A percentile compares a stretch with the other conserved stretches of the same genome.
Evolutionary conservation across 2,797 vertebrate species (phyloP).

Genomic region (Lepilemur ruficaudatus): DNA sequence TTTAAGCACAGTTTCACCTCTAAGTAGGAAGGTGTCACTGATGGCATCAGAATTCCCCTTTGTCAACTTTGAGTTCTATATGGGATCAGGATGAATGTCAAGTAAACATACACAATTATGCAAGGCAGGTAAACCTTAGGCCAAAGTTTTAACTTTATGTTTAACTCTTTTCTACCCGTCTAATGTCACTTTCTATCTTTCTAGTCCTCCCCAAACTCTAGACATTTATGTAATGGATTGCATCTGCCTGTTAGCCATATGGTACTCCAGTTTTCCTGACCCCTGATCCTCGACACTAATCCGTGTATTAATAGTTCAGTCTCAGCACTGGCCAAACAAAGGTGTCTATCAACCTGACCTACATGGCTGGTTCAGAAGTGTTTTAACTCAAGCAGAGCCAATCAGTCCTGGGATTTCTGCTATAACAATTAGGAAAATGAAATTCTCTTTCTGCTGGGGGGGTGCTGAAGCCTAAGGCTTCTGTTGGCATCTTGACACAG

Average conservation of each 20-base stretch:
- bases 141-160: neutral
- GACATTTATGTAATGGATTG: neutral
- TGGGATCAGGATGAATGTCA: neutral
- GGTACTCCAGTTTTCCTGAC: neutral
- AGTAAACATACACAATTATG: neutral
- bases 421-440: neutral
- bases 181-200: neutral
- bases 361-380: neutral
- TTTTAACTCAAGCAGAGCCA: neutral
- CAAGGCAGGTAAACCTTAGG: neutral
- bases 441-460: neutral
- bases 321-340: neutral
- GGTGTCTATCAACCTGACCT: neutral
- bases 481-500: neutral
- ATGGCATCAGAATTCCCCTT: neutral
- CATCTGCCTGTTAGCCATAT: neutral
- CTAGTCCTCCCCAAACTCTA: neutral
- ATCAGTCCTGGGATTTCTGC: neutral
- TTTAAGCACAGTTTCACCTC: neutral
- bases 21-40: neutral
- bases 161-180: neutral
- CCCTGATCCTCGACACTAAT: neutral
- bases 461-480: neutral
- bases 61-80: neutral
- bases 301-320: neutral